Conservation (phyloP, 1,140 invertebrate species). For the Brachionus plicatilis region DNA sequence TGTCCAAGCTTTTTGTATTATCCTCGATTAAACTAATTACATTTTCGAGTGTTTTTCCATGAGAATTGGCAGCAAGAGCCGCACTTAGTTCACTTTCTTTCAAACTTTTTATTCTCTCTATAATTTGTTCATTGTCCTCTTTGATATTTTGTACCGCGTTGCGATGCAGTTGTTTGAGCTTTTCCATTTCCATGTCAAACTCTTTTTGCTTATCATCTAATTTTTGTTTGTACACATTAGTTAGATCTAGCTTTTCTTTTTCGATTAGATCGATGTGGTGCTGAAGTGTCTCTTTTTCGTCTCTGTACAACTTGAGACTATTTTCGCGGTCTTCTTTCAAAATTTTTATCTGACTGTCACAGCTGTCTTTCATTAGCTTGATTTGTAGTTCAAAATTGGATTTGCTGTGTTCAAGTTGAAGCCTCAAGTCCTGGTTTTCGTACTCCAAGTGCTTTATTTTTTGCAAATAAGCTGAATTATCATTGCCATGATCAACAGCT, state of each 20-base stretch:
- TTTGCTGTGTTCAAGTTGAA: slow-evolving; percentile 16
- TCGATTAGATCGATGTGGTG: slow-evolving; percentile 21
- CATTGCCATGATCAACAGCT: background rate
- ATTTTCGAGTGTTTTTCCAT: background rate
- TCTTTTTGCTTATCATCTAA: slow-evolving; percentile 9
- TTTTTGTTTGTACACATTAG: slow-evolving; percentile 29
- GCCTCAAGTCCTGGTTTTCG: slow-evolving; percentile 30
- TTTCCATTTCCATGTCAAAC: slow-evolving; percentile 29
- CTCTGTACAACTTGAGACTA: background rate
- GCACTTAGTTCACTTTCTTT: slow-evolving; percentile 21
- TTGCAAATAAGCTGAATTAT: background rate
- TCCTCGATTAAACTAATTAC: slow-evolving; percentile 27
- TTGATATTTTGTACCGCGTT: background rate
- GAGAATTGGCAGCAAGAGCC: slow-evolving; percentile 34
- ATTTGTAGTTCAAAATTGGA: slow-evolving; percentile 33
- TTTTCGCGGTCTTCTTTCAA: slow-evolving; percentile 32
- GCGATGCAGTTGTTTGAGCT: slow-evolving; percentile 5
- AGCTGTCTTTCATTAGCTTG: slow-evolving; percentile 23
- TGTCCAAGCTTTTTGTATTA: slow-evolving; percentile 29
- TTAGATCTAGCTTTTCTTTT: slow-evolving; percentile 11
- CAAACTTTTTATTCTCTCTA: background rate
- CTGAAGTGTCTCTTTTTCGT: slow-evolving; percentile 29
- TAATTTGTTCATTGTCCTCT: slow-evolving; percentile 25
- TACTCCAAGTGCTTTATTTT: slow-evolving; percentile 8
- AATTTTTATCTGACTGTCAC: background rate